phyloP scores from a whole-genome alignment of 2,888 invertebrate genomes.

The Drosophila heteroneura region DNA sequence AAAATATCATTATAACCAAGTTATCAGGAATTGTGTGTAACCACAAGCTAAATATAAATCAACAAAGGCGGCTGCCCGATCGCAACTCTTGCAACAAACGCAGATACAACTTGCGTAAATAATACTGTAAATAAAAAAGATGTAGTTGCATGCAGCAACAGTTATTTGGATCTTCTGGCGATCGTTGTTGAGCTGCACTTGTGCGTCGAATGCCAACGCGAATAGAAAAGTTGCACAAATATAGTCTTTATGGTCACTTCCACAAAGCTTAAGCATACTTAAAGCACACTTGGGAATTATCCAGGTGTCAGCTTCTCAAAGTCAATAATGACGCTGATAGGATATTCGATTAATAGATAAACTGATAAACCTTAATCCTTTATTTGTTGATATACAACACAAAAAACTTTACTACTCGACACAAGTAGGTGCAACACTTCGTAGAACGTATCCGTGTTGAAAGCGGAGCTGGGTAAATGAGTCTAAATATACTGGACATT shows the following conservation, averaged over 20 bases:
- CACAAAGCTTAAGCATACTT: slow-evolving; percentile 33
- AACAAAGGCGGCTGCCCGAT: slow-evolving; percentile 38
- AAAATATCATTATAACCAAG: slow-evolving; percentile 25
- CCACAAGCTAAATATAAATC: slow-evolving; percentile 42
- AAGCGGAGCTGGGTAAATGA: slow-evolving; percentile 36
- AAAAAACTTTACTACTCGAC: slow-evolving; percentile 24
- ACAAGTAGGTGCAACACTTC: slow-evolving; percentile 27
- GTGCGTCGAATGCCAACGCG: background rate
- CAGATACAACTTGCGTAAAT: slow-evolving; percentile 28
- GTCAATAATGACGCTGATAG: slow-evolving; percentile 22
- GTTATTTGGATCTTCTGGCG: slow-evolving; percentile 27
- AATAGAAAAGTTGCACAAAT: background rate
- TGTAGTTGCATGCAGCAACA: slow-evolving; percentile 38
- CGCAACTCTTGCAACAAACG: slow-evolving; percentile 13
- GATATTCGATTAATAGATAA: slow-evolving; percentile 42
- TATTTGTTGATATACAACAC: slow-evolving; percentile 37
- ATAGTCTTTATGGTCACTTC: slow-evolving; percentile 34
- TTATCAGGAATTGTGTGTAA: slow-evolving; percentile 20
- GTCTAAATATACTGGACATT: slow-evolving; percentile 19
- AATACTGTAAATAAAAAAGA: slow-evolving; percentile 25
- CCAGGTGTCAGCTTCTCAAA: slow-evolving; percentile 26
- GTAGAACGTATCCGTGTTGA: slow-evolving; percentile 29
- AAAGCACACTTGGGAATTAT: slow-evolving; percentile 44
- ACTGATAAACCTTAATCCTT: background rate
- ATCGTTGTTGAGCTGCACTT: slow-evolving; percentile 22